Conservation (phyloP, 2,113 vertebrate genomes). For the Oryzias curvinotus region DNA sequence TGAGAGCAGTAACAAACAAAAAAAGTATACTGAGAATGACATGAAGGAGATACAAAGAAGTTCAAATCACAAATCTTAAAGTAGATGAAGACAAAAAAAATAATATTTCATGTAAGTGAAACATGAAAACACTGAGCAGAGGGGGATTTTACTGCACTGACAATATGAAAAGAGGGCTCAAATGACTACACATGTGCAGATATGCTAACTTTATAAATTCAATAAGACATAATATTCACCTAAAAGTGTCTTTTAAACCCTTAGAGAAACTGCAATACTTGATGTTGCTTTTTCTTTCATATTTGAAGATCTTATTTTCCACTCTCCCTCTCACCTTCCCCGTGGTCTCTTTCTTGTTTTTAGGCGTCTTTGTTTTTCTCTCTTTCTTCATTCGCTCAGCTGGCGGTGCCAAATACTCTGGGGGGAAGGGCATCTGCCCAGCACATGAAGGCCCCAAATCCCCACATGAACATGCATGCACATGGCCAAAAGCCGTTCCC, state of each 20-base stretch:
- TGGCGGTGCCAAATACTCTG: slow-evolving; percentile 82
- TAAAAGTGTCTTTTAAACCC: no score
- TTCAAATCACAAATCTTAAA: no score
- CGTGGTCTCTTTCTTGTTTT: slow-evolving; percentile 79
- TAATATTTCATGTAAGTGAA: no score
- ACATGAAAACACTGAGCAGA: no score
- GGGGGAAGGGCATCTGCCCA: slow-evolving; percentile 83
- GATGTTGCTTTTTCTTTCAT: not conserved
- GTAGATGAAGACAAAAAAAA: no score
- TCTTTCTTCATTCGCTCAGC: slow-evolving; percentile 83
- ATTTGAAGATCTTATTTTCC: slow-evolving; percentile 11
- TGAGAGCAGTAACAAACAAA: slow-evolving; percentile 25
- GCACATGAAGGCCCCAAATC: slow-evolving; percentile 53
- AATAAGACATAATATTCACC: no score
- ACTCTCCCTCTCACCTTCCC: slow-evolving; percentile 80
- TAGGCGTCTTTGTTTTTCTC: slow-evolving; percentile 80
- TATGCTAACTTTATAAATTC: no score
- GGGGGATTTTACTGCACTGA: no score
- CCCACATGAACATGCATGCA: slow-evolving; percentile 48
- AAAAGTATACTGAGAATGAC: not conserved
- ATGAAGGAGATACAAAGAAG: slow-evolving; percentile 2
- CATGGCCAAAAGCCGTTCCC: slow-evolving; percentile 32
- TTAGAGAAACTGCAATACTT: no score
- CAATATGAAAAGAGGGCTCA: no score
- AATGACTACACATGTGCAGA: no score